Percentiles rank a stretch among this genome's conserved stretches.
phyloP scores from a whole-genome alignment of 2,113 vertebrate species.

The Noctilio leporinus region DNA sequence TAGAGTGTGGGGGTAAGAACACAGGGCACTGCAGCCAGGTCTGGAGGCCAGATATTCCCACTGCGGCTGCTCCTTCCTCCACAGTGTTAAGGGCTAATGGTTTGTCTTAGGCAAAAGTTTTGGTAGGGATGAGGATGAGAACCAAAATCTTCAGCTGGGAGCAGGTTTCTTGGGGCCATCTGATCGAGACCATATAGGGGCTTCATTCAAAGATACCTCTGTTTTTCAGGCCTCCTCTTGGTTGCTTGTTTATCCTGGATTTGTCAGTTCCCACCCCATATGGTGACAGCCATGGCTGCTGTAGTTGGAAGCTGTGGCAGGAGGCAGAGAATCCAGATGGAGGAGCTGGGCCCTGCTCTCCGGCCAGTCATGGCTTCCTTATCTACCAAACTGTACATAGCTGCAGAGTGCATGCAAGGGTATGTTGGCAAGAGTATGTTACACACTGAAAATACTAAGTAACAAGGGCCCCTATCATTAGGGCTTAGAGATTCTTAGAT shows the following conservation, averaged over 20 bases:
- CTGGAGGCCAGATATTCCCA: background rate
- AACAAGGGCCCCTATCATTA: background rate
- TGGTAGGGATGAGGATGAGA: background rate
- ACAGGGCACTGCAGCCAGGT: accelerated
- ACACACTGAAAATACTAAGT: background rate
- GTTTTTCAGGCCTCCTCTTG: background rate
- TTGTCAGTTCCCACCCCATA: background rate
- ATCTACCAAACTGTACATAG: background rate
- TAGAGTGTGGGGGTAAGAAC: no score
- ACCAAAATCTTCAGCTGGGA: background rate
- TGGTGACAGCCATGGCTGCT: accelerated
- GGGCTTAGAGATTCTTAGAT: background rate
- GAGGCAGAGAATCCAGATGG: background rate
- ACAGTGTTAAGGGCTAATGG: background rate
- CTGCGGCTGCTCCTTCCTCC: no score
- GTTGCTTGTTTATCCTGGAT: background rate
- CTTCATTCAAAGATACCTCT: background rate
- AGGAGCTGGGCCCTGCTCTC: background rate
- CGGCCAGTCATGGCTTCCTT: background rate
- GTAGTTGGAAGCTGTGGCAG: background rate
- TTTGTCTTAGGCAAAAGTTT: background rate
- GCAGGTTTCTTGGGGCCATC: background rate
- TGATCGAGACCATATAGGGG: background rate
- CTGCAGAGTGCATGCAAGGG: background rate
- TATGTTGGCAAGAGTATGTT: background rate